Percentiles rank a stretch among this genome's conserved stretches.
Conservation (phyloP, 2,113 vertebrate species). For the Apodemus speciosus region DNA sequence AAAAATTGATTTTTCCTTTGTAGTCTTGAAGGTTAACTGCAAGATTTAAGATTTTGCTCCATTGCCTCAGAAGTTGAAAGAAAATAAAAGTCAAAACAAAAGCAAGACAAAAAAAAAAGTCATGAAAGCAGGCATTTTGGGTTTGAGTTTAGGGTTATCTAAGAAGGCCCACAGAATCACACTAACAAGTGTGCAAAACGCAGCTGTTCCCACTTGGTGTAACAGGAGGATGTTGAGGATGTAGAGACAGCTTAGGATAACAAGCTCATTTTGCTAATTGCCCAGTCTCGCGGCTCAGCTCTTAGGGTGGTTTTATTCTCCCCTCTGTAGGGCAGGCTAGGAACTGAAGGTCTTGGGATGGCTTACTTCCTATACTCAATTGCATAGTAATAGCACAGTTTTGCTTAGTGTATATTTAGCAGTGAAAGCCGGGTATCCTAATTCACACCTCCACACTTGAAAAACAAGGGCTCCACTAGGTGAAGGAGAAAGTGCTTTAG, state of each 20-base stretch:
- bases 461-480: neutral
- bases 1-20: neutral
- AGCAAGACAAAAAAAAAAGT: neutral
- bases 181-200: neutral
- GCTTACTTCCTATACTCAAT: neutral
- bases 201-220: neutral
- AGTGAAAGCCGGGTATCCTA: slow-evolving; percentile 11
- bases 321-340: neutral
- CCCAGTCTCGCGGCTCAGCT: neutral
- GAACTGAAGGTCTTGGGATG: neutral
- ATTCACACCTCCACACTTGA: neutral
- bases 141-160: neutral
- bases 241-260: neutral
- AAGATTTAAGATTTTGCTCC: neutral
- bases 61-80: neutral
- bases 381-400: slow-evolving; percentile 30
- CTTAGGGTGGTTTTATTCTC: neutral
- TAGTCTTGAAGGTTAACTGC: neutral
- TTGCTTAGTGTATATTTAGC: slow-evolving; percentile 44
- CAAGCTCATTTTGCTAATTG: neutral
- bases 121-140: neutral
- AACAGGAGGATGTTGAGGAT: neutral
- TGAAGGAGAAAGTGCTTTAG: neutral
- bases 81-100: neutral
- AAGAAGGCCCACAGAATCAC: neutral